A percentile compares a stretch with the other conserved stretches of the same genome.
Conservation (phyloP, 2,888 invertebrate genomes). For the Chloroclysta siterata region DNA sequence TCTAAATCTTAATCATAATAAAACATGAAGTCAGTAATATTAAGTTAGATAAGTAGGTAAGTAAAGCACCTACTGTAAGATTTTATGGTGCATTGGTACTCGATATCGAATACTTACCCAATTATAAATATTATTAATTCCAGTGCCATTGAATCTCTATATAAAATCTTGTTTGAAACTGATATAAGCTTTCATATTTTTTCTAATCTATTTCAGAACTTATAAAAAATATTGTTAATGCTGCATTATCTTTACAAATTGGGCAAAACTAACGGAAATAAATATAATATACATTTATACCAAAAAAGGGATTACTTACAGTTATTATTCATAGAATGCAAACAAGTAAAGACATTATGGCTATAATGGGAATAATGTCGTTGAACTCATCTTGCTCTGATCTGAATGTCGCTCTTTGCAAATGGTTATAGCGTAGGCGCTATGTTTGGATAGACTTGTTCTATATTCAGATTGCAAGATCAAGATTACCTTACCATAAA, state of each 20-base stretch:
- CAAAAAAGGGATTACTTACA: conserved; percentile 33
- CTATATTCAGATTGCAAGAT: conserved; percentile 43
- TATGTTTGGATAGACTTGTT: conserved; percentile 43
- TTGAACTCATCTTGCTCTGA: conserved; percentile 60
- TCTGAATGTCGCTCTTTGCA: conserved; percentile 51
- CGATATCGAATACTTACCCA: background rate
- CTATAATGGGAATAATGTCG: conserved; percentile 47
- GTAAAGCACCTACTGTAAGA: background rate
- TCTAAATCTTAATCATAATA: conserved; percentile 19
- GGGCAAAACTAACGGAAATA: conserved; percentile 1
- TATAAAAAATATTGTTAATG: background rate
- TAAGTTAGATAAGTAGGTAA: conserved; percentile 24
- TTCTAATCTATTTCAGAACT: background rate
- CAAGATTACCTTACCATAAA: conserved; percentile 41
- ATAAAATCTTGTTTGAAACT: conserved; percentile 17
- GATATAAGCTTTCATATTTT: background rate
- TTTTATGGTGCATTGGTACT: background rate
- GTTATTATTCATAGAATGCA: conserved; percentile 40
- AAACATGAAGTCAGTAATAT: conserved; percentile 40
- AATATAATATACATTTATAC: conserved; percentile 20
- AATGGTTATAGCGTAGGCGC: conserved; percentile 57
- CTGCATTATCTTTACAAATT: background rate
- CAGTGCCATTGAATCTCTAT: conserved; percentile 52
- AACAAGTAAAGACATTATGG: conserved; percentile 39
- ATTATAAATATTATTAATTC: conserved; percentile 33